Conservation (phyloP, 2,888 invertebrate genomes). For the Mactromeris polynyma region DNA sequence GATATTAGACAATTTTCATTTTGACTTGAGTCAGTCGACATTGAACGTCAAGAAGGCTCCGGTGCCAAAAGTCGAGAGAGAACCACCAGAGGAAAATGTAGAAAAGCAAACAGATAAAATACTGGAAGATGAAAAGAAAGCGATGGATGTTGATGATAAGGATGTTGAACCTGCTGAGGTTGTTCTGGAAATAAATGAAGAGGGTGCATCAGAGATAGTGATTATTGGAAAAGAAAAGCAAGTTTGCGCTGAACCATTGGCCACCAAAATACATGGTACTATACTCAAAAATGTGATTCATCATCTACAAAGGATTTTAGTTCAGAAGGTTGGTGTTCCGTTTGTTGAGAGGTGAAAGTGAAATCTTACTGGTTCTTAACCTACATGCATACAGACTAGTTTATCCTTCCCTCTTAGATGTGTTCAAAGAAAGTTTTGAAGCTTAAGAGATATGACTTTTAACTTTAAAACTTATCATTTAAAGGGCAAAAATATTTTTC, state of each 20-base stretch:
- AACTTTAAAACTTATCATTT: no score
- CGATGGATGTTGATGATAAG: slow-evolving; percentile 12
- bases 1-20: slow-evolving; percentile 96
- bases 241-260: slow-evolving; percentile 87
- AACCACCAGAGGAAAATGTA: slow-evolving; percentile 34
- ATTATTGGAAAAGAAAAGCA: slow-evolving; percentile 54
- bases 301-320: slow-evolving; percentile 92
- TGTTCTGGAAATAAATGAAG: slow-evolving; percentile 55
- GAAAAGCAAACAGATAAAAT: slow-evolving; percentile 23
- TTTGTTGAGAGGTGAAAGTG: no score
- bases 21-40: slow-evolving; percentile 90
- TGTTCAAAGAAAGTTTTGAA: no score
- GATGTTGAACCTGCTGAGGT: slow-evolving; percentile 50
- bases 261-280: slow-evolving; percentile 92
- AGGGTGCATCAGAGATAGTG: slow-evolving; percentile 30
- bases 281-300: slow-evolving; percentile 93
- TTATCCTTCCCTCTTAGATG: no score
- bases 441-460: no score
- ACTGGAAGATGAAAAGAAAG: slow-evolving; percentile 44
- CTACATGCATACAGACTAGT: no score
- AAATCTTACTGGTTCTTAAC: no score
- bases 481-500: no score
- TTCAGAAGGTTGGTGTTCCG: slow-evolving; percentile 86
- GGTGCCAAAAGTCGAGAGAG: slow-evolving; percentile 43
- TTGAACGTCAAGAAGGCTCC: slow-evolving; percentile 67